Conservation (phyloP, 2,113 vertebrate genomes). For the Myodes glareolus region DNA sequence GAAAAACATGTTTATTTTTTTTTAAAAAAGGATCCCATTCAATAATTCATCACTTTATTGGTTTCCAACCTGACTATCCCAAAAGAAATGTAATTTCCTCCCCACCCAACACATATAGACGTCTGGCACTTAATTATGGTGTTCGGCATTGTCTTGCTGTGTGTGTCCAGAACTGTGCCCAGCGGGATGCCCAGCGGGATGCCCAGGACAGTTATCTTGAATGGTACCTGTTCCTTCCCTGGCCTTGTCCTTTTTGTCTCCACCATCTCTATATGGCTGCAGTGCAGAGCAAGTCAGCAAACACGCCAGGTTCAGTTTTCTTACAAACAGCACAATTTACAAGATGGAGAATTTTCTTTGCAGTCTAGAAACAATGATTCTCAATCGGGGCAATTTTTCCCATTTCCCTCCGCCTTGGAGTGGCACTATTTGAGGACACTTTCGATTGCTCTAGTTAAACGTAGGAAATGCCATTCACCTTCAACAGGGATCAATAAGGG, state of each 20-base stretch:
- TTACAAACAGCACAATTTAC: neutral
- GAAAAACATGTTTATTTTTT: conserved; percentile 68
- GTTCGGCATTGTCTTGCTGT: neutral
- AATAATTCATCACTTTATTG: conserved; percentile 69
- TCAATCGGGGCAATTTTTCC: neutral
- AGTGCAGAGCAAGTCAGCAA: neutral
- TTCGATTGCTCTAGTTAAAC: neutral
- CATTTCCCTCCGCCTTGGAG: neutral
- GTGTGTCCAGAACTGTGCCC: neutral
- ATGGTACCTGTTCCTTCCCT: neutral
- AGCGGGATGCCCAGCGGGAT: neutral
- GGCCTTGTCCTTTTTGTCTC: neutral
- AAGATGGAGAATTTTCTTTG: neutral
- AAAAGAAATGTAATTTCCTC: conserved; percentile 75
- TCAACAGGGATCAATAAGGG: neutral
- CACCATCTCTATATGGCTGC: neutral
- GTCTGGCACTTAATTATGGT: neutral
- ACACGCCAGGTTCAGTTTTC: neutral
- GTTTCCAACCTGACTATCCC: conserved; percentile 20
- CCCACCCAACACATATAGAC: conserved; percentile 11
- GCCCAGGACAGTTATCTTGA: neutral
- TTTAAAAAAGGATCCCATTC: conserved; percentile 57
- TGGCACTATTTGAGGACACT: neutral
- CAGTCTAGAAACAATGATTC: neutral
- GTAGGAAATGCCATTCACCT: neutral